Evolutionary conservation across 2,113 vertebrate species (phyloP), one percentile per base, ranked within the genome.

Genomic region (Cyprinodon tularosa): DNA sequence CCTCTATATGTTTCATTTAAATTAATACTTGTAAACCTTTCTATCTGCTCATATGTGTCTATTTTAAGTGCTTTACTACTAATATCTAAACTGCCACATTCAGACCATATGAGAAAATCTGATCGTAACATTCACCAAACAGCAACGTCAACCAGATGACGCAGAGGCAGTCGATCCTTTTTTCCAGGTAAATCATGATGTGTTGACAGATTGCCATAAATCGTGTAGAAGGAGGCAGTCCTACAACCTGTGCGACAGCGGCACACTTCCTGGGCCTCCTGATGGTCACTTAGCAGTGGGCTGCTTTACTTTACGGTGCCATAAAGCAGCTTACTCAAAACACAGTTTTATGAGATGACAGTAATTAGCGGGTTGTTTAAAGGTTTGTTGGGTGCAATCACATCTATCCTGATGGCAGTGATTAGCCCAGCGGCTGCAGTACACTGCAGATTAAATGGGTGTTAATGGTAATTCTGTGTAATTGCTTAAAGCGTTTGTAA

Each of bases 311-410:
- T 94, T 95, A 95, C 84, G 91, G 94, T 84, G 60, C 89, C 94
- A 94, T 96, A 96, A 95, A 96, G 90, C 68, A 0, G 3, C 87
- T 82, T 84, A 91, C 92, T 93, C 86, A 88, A 93, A 93, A 92
- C 90, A 93, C 68, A 82, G 76, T 65, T 87, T 90, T 85, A 88
- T 85, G 91, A 93, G 88, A 92, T 84, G 91, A 88, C 89, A 68
- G 93, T 91, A 90, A 63, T 86, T 89, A 84, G 78, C 63, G 86
- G 75, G 77, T 84, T 89, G 94, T 94, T 92, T 82, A 84, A 88
- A 87, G 91, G 88, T 77, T 90, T 90, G 88, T 76, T 22, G 69
- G 87, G 87, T 69, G 91, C 90, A 62, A 64, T 94, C 93, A 84
- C 91, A 92, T 91, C 92, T 84, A 91, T 90, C 90, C 91, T 89